Evolutionary conservation across 2,113 vertebrate genomes (phyloP).

Genomic region (Excalfactoria chinensis): DNA sequence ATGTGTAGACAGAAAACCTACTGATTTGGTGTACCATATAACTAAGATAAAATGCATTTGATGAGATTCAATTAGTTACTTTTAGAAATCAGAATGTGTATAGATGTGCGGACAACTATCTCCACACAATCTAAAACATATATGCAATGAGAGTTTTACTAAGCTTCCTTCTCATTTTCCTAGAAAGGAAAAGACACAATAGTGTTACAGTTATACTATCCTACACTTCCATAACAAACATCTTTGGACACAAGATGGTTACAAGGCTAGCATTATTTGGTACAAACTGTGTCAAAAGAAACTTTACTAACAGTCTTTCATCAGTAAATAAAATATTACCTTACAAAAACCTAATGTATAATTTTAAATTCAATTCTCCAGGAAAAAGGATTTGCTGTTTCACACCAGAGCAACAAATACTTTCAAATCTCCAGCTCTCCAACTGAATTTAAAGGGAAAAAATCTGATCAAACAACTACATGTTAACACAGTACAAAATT

Average conservation of each 20-base stretch:
- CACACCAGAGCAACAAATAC: not conserved
- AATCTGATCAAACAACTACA: not conserved
- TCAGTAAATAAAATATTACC: not conserved
- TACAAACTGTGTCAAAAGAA: not conserved
- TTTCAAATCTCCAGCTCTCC: not conserved
- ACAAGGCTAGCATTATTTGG: not conserved
- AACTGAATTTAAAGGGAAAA: not conserved
- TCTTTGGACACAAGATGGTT: not conserved
- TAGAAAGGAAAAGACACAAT: not conserved
- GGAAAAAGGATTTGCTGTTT: not conserved
- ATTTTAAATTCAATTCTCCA: not conserved
- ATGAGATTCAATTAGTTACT: not conserved
- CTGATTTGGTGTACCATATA: accelerated
- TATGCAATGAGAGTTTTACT: not conserved
- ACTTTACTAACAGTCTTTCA: not conserved
- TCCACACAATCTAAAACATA: not conserved
- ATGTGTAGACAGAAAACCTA: not conserved
- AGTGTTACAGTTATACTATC: not conserved
- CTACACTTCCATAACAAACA: not conserved
- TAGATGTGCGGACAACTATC: not conserved
- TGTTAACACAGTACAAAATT: not conserved
- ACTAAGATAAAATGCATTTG: not conserved
- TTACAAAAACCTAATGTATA: not conserved
- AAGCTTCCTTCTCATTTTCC: not conserved
- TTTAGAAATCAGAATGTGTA: not conserved